These are phyloP conservation scores for Ctenodactylus gundi DNA, from an alignment of 2,113 vertebrate genomes.

Conservation along the genomic window DNA sequence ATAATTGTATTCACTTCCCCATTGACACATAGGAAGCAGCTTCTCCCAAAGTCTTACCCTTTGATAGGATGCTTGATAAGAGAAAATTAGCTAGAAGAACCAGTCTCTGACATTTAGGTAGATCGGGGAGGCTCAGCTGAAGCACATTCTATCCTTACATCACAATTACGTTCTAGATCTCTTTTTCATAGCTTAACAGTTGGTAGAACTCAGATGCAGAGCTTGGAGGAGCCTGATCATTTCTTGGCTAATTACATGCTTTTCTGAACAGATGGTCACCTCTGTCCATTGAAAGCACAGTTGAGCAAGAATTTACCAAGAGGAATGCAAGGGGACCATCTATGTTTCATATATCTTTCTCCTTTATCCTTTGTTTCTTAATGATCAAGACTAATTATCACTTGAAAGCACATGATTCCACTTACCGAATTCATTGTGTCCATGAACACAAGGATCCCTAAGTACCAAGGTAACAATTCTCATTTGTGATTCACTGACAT, in stretches of 20 bases:
- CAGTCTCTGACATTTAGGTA: neutral
- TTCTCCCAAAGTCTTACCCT: neutral
- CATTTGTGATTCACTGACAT: neutral
- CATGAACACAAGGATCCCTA: neutral
- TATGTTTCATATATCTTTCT: neutral
- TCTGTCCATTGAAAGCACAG: neutral
- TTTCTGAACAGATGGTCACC: neutral
- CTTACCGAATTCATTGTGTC: neutral
- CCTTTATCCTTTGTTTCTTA: neutral
- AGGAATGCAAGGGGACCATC: fast-evolving
- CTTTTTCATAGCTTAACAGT: neutral
- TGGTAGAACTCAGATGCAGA: neutral
- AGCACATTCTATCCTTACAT: neutral
- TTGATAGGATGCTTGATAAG: neutral
- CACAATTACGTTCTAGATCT: neutral
- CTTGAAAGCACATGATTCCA: neutral
- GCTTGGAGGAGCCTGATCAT: fast-evolving
- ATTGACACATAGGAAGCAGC: neutral
- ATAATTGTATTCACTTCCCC: neutral
- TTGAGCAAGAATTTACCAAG: neutral
- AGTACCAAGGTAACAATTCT: neutral
- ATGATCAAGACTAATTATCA: neutral
- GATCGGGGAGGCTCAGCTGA: neutral
- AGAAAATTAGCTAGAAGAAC: neutral
- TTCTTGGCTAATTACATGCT: neutral